Conservation (phyloP, 2,888 invertebrate genomes). For the Callimorpha dominula region DNA sequence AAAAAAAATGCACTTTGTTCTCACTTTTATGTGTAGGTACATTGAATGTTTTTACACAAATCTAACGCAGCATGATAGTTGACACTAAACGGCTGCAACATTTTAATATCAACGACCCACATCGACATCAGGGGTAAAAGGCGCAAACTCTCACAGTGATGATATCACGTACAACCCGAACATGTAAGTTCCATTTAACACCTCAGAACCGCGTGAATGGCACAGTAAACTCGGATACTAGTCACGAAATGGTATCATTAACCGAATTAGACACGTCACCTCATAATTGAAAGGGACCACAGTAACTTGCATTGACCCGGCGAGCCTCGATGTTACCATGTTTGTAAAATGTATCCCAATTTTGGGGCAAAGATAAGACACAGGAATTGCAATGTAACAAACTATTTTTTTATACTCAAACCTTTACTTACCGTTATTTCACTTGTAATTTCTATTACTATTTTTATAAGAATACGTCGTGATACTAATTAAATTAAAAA, state of each 20-base stretch:
- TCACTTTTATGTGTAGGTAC: background rate
- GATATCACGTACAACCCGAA: constrained; percentile 64
- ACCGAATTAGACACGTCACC: constrained; percentile 69
- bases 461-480: too few relatives aligned
- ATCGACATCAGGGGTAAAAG: constrained; percentile 50
- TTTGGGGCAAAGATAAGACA: background rate
- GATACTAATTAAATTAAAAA: too few relatives aligned
- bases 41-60: constrained; percentile 2
- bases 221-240: constrained; percentile 66
- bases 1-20: background rate
- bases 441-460: too few relatives aligned
- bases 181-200: constrained; percentile 80
- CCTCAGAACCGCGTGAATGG: constrained; percentile 64
- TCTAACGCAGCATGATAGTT: constrained; percentile 1
- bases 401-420: too few relatives aligned
- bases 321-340: constrained; percentile 39
- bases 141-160: constrained; percentile 57
- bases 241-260: constrained; percentile 74
- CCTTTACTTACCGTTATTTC: too few relatives aligned
- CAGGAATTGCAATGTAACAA: background rate
- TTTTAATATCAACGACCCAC: constrained; percentile 51
- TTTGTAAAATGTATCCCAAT: background rate
- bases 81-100: constrained; percentile 48
- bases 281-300: constrained; percentile 64
- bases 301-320: constrained; percentile 40